phyloP scores from a whole-genome alignment of 2,888 invertebrate genomes.

The Perizoma flavofasciatum region DNA sequence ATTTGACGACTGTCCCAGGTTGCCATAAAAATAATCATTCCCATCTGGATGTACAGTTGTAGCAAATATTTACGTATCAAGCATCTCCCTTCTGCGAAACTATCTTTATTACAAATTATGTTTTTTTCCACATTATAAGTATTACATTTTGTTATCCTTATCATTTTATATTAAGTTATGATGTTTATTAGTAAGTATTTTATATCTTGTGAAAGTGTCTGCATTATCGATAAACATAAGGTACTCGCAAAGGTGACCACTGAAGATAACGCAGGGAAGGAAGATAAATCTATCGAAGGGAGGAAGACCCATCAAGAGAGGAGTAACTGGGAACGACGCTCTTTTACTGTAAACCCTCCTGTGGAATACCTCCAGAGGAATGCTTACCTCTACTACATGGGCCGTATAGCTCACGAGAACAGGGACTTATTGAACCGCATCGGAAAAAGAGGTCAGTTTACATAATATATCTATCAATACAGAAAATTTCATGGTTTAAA shows the following conservation, averaged over 20 bases:
- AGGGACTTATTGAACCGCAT: constrained; percentile 64
- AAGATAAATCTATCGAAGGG: not conserved
- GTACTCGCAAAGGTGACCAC: constrained; percentile 15
- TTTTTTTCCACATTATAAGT: no score
- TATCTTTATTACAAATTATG: no score
- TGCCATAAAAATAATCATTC: constrained; percentile 15
- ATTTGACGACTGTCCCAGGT: constrained; percentile 21
- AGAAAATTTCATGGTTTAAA: not conserved
- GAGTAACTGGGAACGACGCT: constrained; percentile 57
- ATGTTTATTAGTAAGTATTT: not conserved
- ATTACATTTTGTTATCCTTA: no score
- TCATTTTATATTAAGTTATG: no score
- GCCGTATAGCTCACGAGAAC: constrained; percentile 62
- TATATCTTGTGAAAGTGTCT: constrained; percentile 7
- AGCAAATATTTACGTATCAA: constrained; percentile 2
- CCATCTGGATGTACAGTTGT: constrained; percentile 4
- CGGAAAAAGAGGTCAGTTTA: constrained; percentile 76
- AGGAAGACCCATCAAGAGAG: constrained; percentile 44
- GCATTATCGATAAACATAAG: constrained; percentile 28
- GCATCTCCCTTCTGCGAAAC: no score
- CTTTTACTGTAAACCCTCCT: constrained; percentile 69
- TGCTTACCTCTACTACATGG: constrained; percentile 60
- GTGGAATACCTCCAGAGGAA: constrained; percentile 64
- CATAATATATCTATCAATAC: not conserved
- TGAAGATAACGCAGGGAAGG: constrained; percentile 1